phyloP scores from a whole-genome alignment of 2,888 invertebrate species.

The Balanococcus diminutus region DNA sequence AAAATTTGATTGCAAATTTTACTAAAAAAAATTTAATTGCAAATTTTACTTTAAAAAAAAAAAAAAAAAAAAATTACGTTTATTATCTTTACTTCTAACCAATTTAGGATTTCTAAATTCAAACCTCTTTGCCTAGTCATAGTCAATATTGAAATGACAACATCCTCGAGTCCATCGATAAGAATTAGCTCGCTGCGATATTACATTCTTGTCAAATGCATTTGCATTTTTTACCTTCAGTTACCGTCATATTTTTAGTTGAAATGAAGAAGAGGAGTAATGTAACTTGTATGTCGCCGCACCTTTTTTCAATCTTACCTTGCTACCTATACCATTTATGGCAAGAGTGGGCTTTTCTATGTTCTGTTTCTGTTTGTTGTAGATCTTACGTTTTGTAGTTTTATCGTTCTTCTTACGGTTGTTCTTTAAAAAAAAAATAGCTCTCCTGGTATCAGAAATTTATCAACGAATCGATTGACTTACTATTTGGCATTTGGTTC shows the following conservation, averaged over 20 bases:
- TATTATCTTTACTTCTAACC: no score
- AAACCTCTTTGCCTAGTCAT: background rate
- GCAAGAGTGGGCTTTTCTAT: constrained; percentile 41
- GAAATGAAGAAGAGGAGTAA: constrained; percentile 11
- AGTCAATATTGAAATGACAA: background rate
- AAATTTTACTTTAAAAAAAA: no score
- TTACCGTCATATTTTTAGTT: background rate
- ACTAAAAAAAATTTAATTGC: no score
- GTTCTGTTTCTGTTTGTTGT: constrained; percentile 6
- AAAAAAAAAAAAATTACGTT: no score
- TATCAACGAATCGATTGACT: background rate
- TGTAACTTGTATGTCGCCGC: constrained; percentile 34
- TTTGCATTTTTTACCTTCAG: background rate
- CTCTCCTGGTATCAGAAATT: background rate
- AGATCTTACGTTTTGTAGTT: background rate
- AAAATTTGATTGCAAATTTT: background rate
- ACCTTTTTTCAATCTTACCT: constrained; percentile 40
- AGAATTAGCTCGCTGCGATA: background rate
- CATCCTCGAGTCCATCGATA: background rate
- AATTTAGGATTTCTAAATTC: no score
- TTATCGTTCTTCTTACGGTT: background rate
- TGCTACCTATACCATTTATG: constrained; percentile 51
- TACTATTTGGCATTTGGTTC: background rate
- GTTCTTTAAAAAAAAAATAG: background rate
- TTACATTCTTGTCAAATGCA: constrained; percentile 9